Evolutionary conservation across 2,888 invertebrate species (phyloP).

Genomic region (Stegana nigrithorax): DNA sequence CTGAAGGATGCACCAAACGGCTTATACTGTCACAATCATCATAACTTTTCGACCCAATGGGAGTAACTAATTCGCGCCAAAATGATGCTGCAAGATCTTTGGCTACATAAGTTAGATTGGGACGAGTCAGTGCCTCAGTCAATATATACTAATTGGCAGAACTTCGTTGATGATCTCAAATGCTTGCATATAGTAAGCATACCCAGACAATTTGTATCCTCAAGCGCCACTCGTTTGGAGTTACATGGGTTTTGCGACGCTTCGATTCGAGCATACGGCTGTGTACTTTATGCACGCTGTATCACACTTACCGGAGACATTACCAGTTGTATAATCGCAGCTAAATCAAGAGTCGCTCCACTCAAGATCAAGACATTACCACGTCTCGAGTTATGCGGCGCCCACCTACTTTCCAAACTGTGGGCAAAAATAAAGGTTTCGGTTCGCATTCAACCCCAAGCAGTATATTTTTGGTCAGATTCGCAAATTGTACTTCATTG

Average conservation of each 20-base stretch:
- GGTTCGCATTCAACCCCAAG: neutral
- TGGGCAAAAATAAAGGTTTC: neutral
- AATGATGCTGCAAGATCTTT: constrained; percentile 21
- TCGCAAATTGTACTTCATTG: neutral
- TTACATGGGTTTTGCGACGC: constrained; percentile 25
- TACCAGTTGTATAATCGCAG: too few species aligned
- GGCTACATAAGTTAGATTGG: constrained; percentile 20
- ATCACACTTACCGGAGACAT: neutral
- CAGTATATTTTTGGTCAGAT: neutral
- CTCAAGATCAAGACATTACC: too few species aligned
- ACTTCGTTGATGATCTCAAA: constrained; percentile 9
- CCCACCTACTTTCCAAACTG: neutral
- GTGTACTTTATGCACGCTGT: constrained; percentile 16
- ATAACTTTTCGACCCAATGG: neutral
- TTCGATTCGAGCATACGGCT: constrained; percentile 10
- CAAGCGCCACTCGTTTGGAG: neutral
- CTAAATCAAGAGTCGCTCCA: too few species aligned
- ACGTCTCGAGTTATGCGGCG: neutral
- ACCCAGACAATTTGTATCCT: neutral
- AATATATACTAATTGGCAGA: constrained; percentile 9
- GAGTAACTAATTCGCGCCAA: constrained; percentile 17
- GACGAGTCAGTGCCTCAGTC: neutral
- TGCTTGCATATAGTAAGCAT: constrained; percentile 9
- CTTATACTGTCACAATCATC: neutral
- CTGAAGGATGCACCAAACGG: neutral